Conservation (phyloP, 92 coral and sea anemone species). For the Zoanthus sansibaricus region DNA sequence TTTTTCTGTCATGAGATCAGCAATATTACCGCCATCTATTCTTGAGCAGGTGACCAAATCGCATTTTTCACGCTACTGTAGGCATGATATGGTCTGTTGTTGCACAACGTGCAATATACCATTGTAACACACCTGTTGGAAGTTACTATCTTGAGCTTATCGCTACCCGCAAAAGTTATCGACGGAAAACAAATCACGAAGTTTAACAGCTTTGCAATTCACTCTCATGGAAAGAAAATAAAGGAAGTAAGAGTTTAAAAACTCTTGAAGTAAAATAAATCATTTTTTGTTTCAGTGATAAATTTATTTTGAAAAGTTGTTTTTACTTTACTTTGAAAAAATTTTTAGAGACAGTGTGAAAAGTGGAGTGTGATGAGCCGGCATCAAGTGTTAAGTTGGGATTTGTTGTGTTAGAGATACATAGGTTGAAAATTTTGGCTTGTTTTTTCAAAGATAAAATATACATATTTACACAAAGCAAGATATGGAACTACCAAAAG, state of each 20-base stretch:
- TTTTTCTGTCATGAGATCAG: too few relatives aligned
- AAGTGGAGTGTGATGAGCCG: slow-evolving; percentile 4
- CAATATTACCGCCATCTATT: too few relatives aligned
- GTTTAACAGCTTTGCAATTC: background rate
- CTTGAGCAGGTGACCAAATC: slow-evolving; percentile 4
- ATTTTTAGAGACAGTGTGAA: background rate
- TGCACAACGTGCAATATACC: slow-evolving; percentile 25
- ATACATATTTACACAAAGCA: slow-evolving; percentile 7
- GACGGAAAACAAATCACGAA: slow-evolving; percentile 15
- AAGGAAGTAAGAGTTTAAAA: background rate
- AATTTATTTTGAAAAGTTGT: background rate
- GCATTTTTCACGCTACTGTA: slow-evolving; percentile 33
- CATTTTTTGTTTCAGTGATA: background rate
- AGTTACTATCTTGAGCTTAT: slow-evolving; percentile 30
- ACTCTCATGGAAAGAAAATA: slow-evolving; percentile 14
- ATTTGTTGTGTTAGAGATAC: background rate
- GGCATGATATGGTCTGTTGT: slow-evolving; percentile 50
- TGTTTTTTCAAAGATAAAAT: background rate
- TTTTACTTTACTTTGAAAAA: background rate
- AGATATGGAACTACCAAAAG: background rate
- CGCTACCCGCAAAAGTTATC: slow-evolving; percentile 37
- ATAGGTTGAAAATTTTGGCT: too few relatives aligned
- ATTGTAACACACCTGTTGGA: slow-evolving; percentile 24
- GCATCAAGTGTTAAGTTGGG: background rate
- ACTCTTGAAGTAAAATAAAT: background rate